These are phyloP conservation scores for Montipora efflorescens DNA, from an alignment of 64 coral and sea anemone species.

Conservation along the genomic window DNA sequence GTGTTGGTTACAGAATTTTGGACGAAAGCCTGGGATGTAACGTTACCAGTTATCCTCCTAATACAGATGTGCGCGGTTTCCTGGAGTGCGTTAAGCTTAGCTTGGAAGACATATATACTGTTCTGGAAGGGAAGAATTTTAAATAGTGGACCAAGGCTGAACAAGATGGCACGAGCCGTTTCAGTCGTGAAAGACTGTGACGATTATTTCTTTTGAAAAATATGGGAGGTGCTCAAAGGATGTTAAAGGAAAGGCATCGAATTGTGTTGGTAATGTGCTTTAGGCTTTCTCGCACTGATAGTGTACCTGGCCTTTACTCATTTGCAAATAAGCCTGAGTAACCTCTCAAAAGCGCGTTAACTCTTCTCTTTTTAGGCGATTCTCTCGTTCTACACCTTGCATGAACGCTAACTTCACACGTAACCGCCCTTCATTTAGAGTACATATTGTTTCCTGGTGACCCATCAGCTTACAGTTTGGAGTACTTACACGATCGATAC, in stretches of 20 bases:
- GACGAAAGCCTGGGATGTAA: constrained; percentile 86
- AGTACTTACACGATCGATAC: too few relatives aligned
- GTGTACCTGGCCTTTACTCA: neutral
- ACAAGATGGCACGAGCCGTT: too few relatives aligned
- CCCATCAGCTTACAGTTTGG: too few relatives aligned
- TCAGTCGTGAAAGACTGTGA: too few relatives aligned
- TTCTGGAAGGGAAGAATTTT: constrained; percentile 96
- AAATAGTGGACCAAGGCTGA: constrained; percentile 48
- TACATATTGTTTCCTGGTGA: too few relatives aligned
- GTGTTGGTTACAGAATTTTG: constrained; percentile 83
- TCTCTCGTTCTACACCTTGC: neutral
- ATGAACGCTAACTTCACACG: neutral
- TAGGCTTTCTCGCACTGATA: neutral
- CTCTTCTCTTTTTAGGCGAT: neutral
- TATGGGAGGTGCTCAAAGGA: neutral
- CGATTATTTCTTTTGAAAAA: too few relatives aligned
- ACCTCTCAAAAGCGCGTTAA: neutral
- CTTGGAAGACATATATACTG: constrained; percentile 85
- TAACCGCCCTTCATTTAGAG: neutral
- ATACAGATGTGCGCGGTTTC: constrained; percentile 73
- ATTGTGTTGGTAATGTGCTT: neutral
- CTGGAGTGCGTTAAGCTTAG: constrained; percentile 77
- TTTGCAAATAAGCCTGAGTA: neutral
- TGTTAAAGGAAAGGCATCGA: too few relatives aligned
- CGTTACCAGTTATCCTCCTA: constrained; percentile 71